Evolutionary conservation across 2,888 invertebrate genomes (phyloP).

Genomic region (Spisula subtruncata): DNA sequence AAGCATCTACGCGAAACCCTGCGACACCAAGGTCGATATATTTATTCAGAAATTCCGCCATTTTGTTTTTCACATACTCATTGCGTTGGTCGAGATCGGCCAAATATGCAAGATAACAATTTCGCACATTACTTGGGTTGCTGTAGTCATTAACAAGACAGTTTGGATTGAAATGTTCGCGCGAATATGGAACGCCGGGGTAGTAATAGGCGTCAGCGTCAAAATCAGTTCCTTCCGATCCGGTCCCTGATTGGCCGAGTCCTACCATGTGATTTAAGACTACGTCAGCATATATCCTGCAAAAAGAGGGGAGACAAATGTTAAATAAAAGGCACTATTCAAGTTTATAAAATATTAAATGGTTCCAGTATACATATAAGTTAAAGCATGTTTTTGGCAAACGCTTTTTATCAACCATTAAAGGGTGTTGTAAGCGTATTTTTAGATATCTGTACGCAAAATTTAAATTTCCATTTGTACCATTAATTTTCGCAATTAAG

Average conservation of each 20-base stretch:
- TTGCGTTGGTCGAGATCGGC: conserved; percentile 93
- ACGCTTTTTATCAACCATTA: too few species aligned
- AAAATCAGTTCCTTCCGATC: conserved; percentile 90
- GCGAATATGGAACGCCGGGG: conserved; percentile 88
- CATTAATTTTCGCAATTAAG: too few species aligned
- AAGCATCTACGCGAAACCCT: conserved; percentile 85
- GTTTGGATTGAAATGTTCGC: conserved; percentile 90
- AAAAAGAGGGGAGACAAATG: background rate
- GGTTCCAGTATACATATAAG: too few species aligned
- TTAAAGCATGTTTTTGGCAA: too few species aligned
- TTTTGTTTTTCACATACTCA: conserved; percentile 81
- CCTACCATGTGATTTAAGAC: conserved; percentile 94
- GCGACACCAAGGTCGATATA: conserved; percentile 84
- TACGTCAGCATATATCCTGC: conserved; percentile 93
- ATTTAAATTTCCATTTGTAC: too few species aligned
- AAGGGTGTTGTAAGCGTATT: too few species aligned
- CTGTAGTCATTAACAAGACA: conserved; percentile 79
- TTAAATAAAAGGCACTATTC: too few species aligned
- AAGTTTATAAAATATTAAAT: too few species aligned
- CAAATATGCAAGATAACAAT: conserved; percentile 92
- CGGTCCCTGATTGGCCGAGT: conserved; percentile 89
- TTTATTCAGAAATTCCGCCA: conserved; percentile 80
- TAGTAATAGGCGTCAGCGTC: conserved; percentile 83
- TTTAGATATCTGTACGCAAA: too few species aligned
- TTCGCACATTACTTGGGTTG: conserved; percentile 89